A percentile compares a stretch with the other conserved stretches of the same genome.
Conservation (phyloP, 2,888 invertebrate species). For the Hydrotaea diabolus region DNA sequence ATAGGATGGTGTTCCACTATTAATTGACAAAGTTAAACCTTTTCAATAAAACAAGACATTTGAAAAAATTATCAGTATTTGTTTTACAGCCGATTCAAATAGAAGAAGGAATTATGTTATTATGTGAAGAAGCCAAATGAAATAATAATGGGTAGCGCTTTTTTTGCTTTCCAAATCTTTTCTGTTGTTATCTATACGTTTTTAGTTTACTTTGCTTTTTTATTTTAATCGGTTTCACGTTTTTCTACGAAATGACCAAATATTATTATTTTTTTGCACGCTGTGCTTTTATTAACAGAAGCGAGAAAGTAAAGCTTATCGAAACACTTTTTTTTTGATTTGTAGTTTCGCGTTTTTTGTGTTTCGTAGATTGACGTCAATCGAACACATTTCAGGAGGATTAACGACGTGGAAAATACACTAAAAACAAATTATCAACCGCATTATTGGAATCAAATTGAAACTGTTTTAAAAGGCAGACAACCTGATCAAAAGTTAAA, state of each 20-base stretch:
- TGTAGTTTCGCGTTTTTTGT: not conserved
- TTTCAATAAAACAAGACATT: too few relatives aligned
- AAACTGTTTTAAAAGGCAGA: not conserved
- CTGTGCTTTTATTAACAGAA: not conserved
- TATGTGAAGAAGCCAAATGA: too few relatives aligned
- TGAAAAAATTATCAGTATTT: too few relatives aligned
- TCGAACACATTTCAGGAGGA: not conserved
- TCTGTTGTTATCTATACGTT: too few relatives aligned
- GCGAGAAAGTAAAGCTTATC: not conserved
- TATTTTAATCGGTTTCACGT: not conserved
- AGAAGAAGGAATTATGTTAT: too few relatives aligned
- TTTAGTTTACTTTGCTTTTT: too few relatives aligned
- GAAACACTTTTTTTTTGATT: not conserved
- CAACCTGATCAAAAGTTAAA: slow-evolving; percentile 8
- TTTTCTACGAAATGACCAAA: not conserved
- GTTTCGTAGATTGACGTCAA: not conserved
- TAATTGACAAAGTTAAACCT: too few relatives aligned
- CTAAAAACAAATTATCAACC: not conserved
- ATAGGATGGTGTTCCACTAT: too few relatives aligned
- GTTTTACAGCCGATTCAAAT: too few relatives aligned
- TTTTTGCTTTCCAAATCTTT: too few relatives aligned
- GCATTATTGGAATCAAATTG: not conserved
- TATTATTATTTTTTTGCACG: not conserved
- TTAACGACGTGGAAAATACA: not conserved
- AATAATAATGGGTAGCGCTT: too few relatives aligned